Percentiles rank a stretch among this genome's conserved stretches.
Conservation (phyloP, 2,113 vertebrate genomes). For the Spermophilus dauricus region DNA sequence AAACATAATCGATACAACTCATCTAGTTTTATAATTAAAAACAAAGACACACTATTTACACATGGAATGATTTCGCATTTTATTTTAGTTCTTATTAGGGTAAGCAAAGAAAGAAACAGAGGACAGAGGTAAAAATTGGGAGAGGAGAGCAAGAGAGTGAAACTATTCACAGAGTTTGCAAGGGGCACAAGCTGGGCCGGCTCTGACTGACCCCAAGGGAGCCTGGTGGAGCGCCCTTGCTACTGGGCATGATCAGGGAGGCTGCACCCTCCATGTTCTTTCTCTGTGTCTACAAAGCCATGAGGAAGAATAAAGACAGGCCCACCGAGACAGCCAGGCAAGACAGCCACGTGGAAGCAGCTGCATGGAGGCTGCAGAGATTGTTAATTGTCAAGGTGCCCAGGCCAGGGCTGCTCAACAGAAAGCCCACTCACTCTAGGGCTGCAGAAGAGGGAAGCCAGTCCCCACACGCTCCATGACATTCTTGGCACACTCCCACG, state of each 20-base stretch:
- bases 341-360: no score
- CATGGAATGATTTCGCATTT: not conserved
- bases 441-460: not conserved
- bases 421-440: not conserved
- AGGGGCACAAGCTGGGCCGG: no score
- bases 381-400: no score
- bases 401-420: no score
- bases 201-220: not conserved
- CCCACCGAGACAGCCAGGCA: not conserved
- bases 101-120: not conserved
- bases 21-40: conserved; percentile 6
- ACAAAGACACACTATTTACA: not conserved
- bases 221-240: no score
- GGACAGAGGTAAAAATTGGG: not conserved
- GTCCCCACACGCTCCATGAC: no score
- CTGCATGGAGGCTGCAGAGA: no score
- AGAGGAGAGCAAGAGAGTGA: not conserved
- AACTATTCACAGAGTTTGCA: not conserved
- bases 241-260: rapidly evolving
- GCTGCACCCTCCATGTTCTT: rapidly evolving
- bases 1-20: not conserved
- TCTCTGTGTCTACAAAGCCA: not conserved
- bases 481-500: no score
- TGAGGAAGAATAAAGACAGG: not conserved
- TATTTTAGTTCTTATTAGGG: not conserved